Evolutionary conservation across 2,888 invertebrate species (phyloP), one percentile per base, ranked within the genome.

Genomic region (Stenurella melanura): DNA sequence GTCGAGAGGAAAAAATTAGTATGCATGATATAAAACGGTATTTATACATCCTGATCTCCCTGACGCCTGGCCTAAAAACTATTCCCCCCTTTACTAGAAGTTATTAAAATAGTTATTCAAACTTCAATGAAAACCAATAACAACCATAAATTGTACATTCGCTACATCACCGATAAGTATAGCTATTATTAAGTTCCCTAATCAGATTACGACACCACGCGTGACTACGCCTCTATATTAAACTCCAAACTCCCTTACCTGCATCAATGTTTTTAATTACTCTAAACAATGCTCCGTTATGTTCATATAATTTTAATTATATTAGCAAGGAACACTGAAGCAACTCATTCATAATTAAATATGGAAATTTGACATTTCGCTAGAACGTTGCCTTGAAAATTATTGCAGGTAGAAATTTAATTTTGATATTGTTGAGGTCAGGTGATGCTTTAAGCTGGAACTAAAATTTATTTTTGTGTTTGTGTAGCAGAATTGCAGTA

Each of bases 401-500:
- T 26, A 60, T 15, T 21, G 15, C 26, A n/a, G 12, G 60, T 42
- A 12, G 15, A 26, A 60, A 60, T 60, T 3, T 26, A 60, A 60
- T 64, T 64, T 64, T 38, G 11, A 18, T 42, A 38, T 0, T 17
- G 10, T 61, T 60, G 34, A 34, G 34, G 34, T 17, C 19, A 18
- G n/a, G 42, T 38, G 17, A 42, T 64, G 64, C 18, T 17, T 17
- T 26, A 26, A 30, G 30, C n/a, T 11, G n/a, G 21, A 38, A 34
- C 64, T 19, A 42, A 64, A 42, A n/a, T 26, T 11, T 9, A 38
- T 42, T 26, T 64, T 64, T 64, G n/a, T 64, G 61, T 42, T 64
- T 64, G 38, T 38, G 9, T 19, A 42, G 18, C 3, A 64, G 38
- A 64, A 38, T 18, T 38, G 18, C 11, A 64, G 19, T 38, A 11